phyloP scores from a whole-genome alignment of 2,797 vertebrate genomes.

The Leptatherina wallacei region DNA sequence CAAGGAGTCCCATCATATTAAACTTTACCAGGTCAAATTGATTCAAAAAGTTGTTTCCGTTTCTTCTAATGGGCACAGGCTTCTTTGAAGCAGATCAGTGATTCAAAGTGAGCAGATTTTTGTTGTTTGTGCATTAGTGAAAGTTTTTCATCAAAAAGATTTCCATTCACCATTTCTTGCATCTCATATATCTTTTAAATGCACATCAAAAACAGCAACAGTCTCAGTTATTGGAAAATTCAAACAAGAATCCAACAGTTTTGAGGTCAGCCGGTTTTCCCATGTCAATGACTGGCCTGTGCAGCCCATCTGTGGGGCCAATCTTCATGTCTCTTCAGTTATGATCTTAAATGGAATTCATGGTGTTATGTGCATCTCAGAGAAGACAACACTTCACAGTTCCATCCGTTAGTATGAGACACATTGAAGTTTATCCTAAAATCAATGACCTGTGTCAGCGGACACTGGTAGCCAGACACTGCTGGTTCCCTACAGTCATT shows the following conservation, averaged over 20 bases:
- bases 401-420: slow-evolving; percentile 19
- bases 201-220: neutral
- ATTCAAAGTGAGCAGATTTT: neutral
- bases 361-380: slow-evolving; percentile 31
- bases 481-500: neutral
- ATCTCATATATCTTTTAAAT: neutral
- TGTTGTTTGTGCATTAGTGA: neutral
- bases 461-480: slow-evolving; percentile 4
- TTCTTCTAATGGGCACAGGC: neutral
- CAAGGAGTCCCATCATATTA: neutral
- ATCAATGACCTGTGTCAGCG: slow-evolving; percentile 19
- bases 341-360: slow-evolving; percentile 40
- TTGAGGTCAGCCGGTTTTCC: slow-evolving; percentile 47
- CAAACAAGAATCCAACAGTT: slow-evolving; percentile 16
- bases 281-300: slow-evolving; percentile 26
- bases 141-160: neutral
- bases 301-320: slow-evolving; percentile 48
- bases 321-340: slow-evolving; percentile 23
- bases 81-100: neutral
- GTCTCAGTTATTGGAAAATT: slow-evolving; percentile 6
- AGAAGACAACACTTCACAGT: slow-evolving; percentile 11
- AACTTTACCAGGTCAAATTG: neutral
- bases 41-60: neutral
- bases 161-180: neutral
- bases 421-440: slow-evolving; percentile 42